Evolutionary conservation across 2,888 invertebrate species (phyloP).

Genomic region (Euplagia quadripunctaria): DNA sequence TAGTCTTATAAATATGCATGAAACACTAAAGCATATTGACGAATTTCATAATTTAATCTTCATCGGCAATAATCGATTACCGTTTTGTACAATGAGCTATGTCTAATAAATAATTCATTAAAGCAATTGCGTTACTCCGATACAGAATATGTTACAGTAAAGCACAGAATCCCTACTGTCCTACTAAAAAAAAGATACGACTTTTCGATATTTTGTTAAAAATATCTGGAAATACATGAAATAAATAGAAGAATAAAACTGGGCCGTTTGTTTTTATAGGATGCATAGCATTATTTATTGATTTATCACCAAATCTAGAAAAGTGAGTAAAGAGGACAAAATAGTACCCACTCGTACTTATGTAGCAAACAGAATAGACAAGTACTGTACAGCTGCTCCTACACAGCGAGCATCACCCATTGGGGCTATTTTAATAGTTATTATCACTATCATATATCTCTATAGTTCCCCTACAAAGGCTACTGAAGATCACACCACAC

Average conservation of each 20-base stretch:
- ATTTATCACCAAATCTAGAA: no score
- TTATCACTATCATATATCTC: background rate
- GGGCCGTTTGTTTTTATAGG: no score
- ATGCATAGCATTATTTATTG: no score
- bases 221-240: no score
- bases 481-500: no score
- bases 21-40: background rate
- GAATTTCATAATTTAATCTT: slow-evolving; percentile 1
- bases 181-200: no score
- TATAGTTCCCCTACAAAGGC: no score
- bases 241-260: no score
- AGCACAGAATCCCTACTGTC: background rate
- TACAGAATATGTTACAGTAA: slow-evolving; percentile 10
- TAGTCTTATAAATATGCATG: background rate
- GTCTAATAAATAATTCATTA: slow-evolving; percentile 18
- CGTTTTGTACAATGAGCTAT: slow-evolving; percentile 14
- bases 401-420: background rate
- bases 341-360: no score
- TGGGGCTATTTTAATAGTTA: background rate
- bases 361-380: no score
- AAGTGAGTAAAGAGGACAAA: no score
- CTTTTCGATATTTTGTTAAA: no score
- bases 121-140: background rate
- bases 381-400: background rate
- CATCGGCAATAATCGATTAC: slow-evolving; percentile 6